Conservation (phyloP, 2,888 invertebrate species). For the Gryllus longicercus region DNA sequence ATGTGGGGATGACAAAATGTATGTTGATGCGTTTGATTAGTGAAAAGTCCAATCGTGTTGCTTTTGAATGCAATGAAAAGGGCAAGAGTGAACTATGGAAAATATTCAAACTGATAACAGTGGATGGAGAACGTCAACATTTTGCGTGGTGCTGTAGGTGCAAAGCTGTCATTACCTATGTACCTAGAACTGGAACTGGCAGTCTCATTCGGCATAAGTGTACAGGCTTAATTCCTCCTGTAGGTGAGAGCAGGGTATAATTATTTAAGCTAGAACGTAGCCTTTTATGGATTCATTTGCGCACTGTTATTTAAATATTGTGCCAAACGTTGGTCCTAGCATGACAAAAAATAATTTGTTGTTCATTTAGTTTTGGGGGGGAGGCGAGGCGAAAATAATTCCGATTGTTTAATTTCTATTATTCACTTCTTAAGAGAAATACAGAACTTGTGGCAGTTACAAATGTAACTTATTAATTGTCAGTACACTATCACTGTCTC, state of each 20-base stretch:
- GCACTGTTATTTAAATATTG: too few relatives aligned
- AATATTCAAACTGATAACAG: background rate
- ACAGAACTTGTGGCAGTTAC: too few relatives aligned
- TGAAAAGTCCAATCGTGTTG: background rate
- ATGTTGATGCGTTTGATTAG: background rate
- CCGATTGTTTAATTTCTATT: too few relatives aligned
- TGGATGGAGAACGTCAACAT: conserved; percentile 9
- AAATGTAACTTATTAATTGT: too few relatives aligned
- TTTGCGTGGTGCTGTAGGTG: background rate
- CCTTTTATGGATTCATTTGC: too few relatives aligned
- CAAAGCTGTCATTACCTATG: background rate
- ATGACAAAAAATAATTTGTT: too few relatives aligned
- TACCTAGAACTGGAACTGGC: background rate
- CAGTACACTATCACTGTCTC: too few relatives aligned
- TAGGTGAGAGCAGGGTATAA: background rate
- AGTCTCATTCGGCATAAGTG: background rate
- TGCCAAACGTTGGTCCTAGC: too few relatives aligned
- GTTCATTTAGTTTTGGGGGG: too few relatives aligned
- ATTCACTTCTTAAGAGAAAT: too few relatives aligned
- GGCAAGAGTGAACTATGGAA: background rate
- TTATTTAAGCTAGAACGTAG: too few relatives aligned
- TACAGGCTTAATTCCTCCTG: background rate
- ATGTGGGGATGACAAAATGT: background rate
- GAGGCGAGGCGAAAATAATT: too few relatives aligned
- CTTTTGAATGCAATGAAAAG: background rate